Percentiles rank a stretch among this genome's conserved stretches.
These are phyloP conservation scores for Semotilus atromaculatus DNA, from an alignment of 2,797 vertebrate species.

Conservation along the genomic window DNA sequence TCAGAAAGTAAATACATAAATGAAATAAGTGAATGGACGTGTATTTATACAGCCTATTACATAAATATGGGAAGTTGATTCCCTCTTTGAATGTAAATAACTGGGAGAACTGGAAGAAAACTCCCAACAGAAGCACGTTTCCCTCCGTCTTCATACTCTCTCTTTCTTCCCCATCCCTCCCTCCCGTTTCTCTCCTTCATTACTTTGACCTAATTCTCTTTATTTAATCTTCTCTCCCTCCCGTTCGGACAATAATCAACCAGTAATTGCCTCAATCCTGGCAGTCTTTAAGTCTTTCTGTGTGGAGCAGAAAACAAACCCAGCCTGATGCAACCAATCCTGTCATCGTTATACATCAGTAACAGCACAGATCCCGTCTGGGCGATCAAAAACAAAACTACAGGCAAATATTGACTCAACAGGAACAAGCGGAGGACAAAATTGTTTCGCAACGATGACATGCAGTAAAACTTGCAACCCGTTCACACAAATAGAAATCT, in stretches of 20 bases:
- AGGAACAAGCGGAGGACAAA: conserved; percentile 11
- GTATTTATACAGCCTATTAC: background rate
- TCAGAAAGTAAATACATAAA: background rate
- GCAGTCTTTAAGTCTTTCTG: conserved; percentile 69
- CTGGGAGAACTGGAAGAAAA: background rate
- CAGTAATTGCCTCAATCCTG: conserved; percentile 80
- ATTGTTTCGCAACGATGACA: background rate
- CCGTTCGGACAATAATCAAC: conserved; percentile 72
- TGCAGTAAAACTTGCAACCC: background rate
- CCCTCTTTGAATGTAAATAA: background rate
- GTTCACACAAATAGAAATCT: background rate
- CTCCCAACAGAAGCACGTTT: background rate
- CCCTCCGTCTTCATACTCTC: conserved; percentile 31
- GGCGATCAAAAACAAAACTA: conserved; percentile 9
- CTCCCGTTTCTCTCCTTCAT: conserved; percentile 61
- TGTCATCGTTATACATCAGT: too few relatives aligned
- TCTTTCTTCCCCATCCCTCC: conserved; percentile 33
- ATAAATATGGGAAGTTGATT: background rate
- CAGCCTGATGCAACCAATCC: conserved; percentile 26
- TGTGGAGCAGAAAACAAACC: conserved; percentile 63
- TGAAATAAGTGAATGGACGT: background rate
- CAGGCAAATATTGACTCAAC: conserved; percentile 5
- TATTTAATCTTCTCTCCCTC: conserved; percentile 74
- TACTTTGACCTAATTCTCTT: conserved; percentile 81
- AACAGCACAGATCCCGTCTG: too few relatives aligned